These are phyloP conservation scores for Chelonoidis abingdonii DNA, from an alignment of 2,113 vertebrate genomes.

Conservation along the genomic window DNA sequence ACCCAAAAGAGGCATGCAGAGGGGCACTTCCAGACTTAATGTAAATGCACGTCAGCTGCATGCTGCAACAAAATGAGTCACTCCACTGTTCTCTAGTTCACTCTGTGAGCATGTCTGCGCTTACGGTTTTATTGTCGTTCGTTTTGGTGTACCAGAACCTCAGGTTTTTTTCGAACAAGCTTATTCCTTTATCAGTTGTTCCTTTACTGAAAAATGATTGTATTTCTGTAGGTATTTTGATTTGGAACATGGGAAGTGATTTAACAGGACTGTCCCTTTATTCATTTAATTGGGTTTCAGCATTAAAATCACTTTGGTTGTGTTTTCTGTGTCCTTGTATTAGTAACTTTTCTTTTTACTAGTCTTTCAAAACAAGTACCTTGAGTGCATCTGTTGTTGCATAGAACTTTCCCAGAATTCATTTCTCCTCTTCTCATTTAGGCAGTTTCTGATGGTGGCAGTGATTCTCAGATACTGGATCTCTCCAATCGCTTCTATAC, in stretches of 20 bases:
- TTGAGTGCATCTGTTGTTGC: background rate
- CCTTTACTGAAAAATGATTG: rapidly evolving
- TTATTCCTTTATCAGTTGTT: background rate
- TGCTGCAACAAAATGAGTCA: background rate
- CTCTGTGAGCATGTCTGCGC: background rate
- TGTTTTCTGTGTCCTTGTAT: background rate
- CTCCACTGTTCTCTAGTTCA: background rate
- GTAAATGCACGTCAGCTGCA: background rate
- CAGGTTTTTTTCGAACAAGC: background rate
- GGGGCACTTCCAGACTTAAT: background rate
- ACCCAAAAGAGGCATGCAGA: background rate
- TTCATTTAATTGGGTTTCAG: background rate
- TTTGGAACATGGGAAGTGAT: background rate
- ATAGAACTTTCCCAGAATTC: background rate
- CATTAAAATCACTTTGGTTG: background rate
- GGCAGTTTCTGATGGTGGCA: constrained; percentile 87
- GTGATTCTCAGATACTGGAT: constrained; percentile 92
- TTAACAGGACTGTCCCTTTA: background rate
- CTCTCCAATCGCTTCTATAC: constrained; percentile 99
- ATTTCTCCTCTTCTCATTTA: constrained; percentile 50
- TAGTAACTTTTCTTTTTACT: background rate
- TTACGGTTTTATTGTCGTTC: background rate
- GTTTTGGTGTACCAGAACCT: background rate
- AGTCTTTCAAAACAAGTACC: background rate
- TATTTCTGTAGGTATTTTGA: background rate